Conservation (phyloP, 2,797 vertebrate genomes). For the Discoglossus pictus region DNA sequence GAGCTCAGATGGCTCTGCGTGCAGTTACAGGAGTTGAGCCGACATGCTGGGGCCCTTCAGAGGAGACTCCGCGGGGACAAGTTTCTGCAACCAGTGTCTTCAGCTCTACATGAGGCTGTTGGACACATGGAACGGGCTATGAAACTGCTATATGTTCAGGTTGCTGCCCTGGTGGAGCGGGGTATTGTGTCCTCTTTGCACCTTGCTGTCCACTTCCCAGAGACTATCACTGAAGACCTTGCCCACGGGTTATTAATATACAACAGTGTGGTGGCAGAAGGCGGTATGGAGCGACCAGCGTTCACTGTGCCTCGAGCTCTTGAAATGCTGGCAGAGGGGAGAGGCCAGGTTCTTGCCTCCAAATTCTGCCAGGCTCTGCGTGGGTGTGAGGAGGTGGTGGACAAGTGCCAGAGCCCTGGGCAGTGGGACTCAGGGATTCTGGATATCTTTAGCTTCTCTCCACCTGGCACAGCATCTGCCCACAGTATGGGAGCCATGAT, state of each 20-base stretch:
- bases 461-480: background rate
- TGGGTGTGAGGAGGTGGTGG: background rate
- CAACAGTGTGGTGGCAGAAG: background rate
- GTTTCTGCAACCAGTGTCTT: background rate
- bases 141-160: background rate
- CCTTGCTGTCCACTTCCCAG: background rate
- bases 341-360: background rate
- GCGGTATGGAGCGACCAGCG: background rate
- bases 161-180: background rate
- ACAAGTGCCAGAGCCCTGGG: background rate
- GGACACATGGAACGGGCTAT: background rate
- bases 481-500: background rate
- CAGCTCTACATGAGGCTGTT: background rate
- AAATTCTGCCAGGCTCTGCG: background rate
- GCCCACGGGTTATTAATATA: background rate
- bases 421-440: background rate
- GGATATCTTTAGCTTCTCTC: too few species aligned
- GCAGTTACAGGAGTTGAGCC: background rate
- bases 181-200: background rate
- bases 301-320: background rate
- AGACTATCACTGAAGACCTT: background rate
- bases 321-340: constrained; percentile 21
- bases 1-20: background rate
- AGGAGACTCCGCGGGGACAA: background rate
- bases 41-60: background rate